phyloP scores from a whole-genome alignment of 1,140 invertebrate species.

The Apis florea region DNA sequence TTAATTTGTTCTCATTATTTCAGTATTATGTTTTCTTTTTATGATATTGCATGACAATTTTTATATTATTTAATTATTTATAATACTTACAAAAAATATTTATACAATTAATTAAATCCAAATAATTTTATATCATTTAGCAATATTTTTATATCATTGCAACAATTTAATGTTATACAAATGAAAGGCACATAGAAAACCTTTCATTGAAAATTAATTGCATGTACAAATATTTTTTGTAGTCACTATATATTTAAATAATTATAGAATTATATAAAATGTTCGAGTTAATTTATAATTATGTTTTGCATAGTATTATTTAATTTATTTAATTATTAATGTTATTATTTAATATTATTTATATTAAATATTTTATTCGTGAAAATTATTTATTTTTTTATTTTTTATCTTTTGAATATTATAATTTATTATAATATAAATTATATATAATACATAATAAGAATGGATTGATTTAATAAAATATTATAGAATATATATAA shows the following conservation, averaged over 20 bases:
- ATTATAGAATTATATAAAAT: constrained; percentile 36
- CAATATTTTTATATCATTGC: too few relatives aligned
- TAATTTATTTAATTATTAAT: neutral
- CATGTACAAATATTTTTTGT: too few relatives aligned
- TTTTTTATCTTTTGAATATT: neutral
- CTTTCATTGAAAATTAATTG: too few relatives aligned
- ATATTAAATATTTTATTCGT: neutral
- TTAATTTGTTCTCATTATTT: constrained; percentile 64
- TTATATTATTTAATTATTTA: constrained; percentile 33
- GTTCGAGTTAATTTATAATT: constrained; percentile 45
- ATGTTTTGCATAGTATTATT: neutral
- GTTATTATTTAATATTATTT: neutral
- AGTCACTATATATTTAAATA: neutral
- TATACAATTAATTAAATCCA: too few relatives aligned
- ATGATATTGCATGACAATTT: constrained; percentile 43
- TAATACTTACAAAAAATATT: too few relatives aligned
- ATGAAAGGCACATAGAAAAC: too few relatives aligned
- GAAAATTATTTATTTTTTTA: neutral
- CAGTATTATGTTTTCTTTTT: constrained; percentile 62
- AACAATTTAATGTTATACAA: too few relatives aligned
- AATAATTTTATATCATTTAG: too few relatives aligned
- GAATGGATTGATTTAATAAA: neutral
- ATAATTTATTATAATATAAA: neutral
- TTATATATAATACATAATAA: too few relatives aligned
- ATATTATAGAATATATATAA: neutral